Conservation (phyloP, 2,888 invertebrate genomes). For the Exephanes ischioxanthus region DNA sequence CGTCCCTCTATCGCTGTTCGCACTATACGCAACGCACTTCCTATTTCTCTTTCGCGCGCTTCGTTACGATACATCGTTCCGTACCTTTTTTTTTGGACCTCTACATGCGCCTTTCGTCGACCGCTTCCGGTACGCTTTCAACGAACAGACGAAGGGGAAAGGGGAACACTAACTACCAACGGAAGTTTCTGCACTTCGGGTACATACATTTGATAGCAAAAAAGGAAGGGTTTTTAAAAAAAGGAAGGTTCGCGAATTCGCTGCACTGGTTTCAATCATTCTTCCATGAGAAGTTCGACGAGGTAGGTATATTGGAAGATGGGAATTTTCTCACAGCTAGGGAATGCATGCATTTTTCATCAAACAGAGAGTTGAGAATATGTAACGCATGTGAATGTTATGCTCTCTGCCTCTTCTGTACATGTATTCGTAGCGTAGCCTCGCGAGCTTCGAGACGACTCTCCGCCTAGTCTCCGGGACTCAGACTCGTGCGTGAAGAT, state of each 20-base stretch:
- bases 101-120: slow-evolving; percentile 25
- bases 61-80: slow-evolving; percentile 51
- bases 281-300: background rate
- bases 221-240: slow-evolving; percentile 1
- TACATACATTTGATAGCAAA: slow-evolving; percentile 32
- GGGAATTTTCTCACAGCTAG: slow-evolving; percentile 6
- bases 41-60: slow-evolving; percentile 6
- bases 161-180: slow-evolving; percentile 50
- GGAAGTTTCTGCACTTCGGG: slow-evolving; percentile 53
- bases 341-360: slow-evolving; percentile 39
- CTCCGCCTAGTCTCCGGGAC: slow-evolving; percentile 16
- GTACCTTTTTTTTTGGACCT: slow-evolving; percentile 11
- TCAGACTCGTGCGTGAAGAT: slow-evolving; percentile 70
- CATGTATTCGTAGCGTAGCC: slow-evolving; percentile 25
- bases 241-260: background rate
- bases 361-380: slow-evolving; percentile 57
- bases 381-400: slow-evolving; percentile 73
- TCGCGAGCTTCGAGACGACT: slow-evolving; percentile 46
- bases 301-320: background rate
- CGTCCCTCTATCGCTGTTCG: slow-evolving; percentile 45
- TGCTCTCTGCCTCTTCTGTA: slow-evolving; percentile 60
- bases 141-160: slow-evolving; percentile 37
- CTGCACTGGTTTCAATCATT: slow-evolving; percentile 23
- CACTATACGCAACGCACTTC: background rate
- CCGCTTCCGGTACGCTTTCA: slow-evolving; percentile 69